These are phyloP conservation scores for Megalops atlanticus DNA, from an alignment of 2,113 vertebrate genomes.

Conservation along the genomic window DNA sequence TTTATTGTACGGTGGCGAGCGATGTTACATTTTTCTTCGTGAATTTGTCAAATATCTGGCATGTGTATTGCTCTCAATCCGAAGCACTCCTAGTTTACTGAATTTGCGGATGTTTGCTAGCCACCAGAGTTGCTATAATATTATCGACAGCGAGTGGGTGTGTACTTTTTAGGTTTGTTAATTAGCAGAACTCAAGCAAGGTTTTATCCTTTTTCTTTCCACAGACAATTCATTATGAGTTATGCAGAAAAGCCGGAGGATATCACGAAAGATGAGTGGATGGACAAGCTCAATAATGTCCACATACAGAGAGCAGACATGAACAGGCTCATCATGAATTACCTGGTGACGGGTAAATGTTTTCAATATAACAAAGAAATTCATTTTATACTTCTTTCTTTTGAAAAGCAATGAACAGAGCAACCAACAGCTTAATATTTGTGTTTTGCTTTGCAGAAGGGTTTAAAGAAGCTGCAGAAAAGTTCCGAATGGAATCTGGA, in stretches of 20 bases:
- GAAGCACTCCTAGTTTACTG: no score
- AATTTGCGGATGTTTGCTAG: no score
- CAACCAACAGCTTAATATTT: not conserved
- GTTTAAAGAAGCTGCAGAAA: constrained; percentile 97
- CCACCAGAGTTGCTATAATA: no score
- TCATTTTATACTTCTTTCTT: not conserved
- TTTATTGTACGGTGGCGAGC: no score
- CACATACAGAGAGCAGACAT: constrained; percentile 98
- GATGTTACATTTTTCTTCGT: no score
- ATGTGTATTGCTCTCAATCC: no score
- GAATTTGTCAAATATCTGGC: no score
- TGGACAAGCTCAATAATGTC: constrained; percentile 97
- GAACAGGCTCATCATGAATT: constrained; percentile 99
- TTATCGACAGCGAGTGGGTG: no score
- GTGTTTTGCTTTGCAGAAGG: constrained; percentile 78
- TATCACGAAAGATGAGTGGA: constrained; percentile 97
- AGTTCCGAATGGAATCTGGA: constrained; percentile 96
- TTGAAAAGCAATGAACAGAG: not conserved
- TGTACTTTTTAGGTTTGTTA: no score
- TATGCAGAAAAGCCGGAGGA: constrained; percentile 97
- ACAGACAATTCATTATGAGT: constrained; percentile 84
- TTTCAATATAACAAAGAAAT: not conserved
- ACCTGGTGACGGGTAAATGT: constrained; percentile 87
- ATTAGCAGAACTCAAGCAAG: not conserved
- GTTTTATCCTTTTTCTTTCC: constrained; percentile 9